Evolutionary conservation across 1,140 invertebrate genomes (phyloP).

Genomic region (Achatina immaculata): DNA sequence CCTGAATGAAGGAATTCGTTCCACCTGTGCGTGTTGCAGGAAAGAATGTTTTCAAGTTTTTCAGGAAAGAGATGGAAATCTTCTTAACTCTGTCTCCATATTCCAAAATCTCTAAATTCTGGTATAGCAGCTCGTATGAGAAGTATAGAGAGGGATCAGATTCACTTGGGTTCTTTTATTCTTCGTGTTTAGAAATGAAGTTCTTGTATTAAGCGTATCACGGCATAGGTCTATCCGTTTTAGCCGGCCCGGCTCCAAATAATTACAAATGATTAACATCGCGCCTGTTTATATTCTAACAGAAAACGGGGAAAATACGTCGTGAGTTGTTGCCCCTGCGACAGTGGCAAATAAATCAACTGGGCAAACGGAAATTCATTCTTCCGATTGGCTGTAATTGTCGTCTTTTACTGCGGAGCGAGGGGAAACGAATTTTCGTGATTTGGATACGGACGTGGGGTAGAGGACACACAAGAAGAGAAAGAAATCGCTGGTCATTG

Average conservation of each 20-base stretch:
- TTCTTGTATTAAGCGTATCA: background rate
- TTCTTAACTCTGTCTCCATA: too few relatives aligned
- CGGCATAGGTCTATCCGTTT: slow-evolving; percentile 15
- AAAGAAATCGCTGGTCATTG: background rate
- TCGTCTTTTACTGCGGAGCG: background rate
- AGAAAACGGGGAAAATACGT: slow-evolving; percentile 7
- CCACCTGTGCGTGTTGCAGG: too few relatives aligned
- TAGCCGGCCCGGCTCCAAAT: background rate
- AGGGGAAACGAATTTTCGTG: background rate
- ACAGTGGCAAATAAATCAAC: slow-evolving; percentile 21
- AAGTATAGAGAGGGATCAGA: too few relatives aligned
- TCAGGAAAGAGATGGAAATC: too few relatives aligned
- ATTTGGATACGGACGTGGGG: background rate
- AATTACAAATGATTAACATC: slow-evolving; percentile 23
- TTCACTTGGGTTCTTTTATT: too few relatives aligned
- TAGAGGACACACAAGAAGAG: background rate
- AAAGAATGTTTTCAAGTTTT: too few relatives aligned
- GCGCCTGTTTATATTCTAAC: background rate
- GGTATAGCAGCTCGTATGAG: too few relatives aligned
- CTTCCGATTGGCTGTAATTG: slow-evolving; percentile 28
- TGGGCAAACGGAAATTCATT: slow-evolving; percentile 16
- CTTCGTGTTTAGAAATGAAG: too few relatives aligned
- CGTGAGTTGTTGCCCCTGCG: slow-evolving; percentile 11
- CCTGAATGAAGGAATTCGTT: too few relatives aligned
- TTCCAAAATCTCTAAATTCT: too few relatives aligned